Evolutionary conservation across 2,888 invertebrate genomes (phyloP).

Genomic region (Cabera pusaria): DNA sequence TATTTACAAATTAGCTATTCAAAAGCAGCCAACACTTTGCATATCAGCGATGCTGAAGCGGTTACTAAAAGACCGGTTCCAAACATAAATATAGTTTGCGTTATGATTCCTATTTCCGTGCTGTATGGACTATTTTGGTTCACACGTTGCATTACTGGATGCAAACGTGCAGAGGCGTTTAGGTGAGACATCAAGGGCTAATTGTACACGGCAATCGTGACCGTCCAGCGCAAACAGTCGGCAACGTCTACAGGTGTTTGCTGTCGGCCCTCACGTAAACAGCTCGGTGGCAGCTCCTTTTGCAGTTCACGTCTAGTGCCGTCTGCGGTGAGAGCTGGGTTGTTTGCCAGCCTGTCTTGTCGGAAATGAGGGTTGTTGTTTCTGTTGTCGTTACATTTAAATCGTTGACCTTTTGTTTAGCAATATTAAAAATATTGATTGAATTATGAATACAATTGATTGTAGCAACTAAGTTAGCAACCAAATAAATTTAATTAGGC

Average conservation of each 20-base stretch:
- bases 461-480: too few species aligned
- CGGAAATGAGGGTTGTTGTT: conserved; percentile 7
- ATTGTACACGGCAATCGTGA: conserved; percentile 72
- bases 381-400: too few species aligned
- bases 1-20: conserved; percentile 41
- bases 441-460: too few species aligned
- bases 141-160: conserved; percentile 8
- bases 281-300: conserved; percentile 63
- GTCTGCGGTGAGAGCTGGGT: conserved; percentile 20
- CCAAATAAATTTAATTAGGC: too few species aligned
- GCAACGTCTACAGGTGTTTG: conserved; percentile 72
- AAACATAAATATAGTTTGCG: too few species aligned
- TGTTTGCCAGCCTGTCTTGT: conserved; percentile 23
- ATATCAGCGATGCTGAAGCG: conserved; percentile 50
- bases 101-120: conserved; percentile 8
- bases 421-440: too few species aligned
- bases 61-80: too few species aligned
- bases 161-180: conserved; percentile 43
- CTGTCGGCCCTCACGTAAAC: conserved; percentile 77
- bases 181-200: conserved; percentile 69
- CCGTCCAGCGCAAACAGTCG: conserved; percentile 69
- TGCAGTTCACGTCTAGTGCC: conserved; percentile 34
- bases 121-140: conserved; percentile 21
- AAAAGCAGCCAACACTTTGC: conserved; percentile 38
- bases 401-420: too few species aligned